Percentiles rank a stretch among this genome's conserved stretches.
Evolutionary conservation across 1,140 invertebrate species (phyloP).

Genomic region (Contarinia nasturtii): DNA sequence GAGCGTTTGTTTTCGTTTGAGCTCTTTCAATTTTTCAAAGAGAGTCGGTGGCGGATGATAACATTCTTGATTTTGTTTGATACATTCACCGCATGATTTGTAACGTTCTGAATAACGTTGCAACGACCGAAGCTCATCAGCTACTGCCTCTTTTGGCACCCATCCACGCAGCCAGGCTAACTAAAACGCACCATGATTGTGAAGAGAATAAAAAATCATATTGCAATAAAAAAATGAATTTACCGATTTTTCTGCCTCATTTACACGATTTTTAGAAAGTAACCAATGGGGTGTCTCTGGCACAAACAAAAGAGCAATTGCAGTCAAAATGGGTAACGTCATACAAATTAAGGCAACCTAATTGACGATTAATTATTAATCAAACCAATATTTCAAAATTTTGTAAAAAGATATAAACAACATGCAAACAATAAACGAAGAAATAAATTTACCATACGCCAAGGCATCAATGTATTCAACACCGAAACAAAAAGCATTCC

Average conservation of each 20-base stretch:
- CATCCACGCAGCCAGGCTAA: slow-evolving; percentile 31
- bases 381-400: too few relatives aligned
- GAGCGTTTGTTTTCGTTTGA: slow-evolving; percentile 27
- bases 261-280: slow-evolving; percentile 25
- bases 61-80: slow-evolving; percentile 2
- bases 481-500: slow-evolving; percentile 42
- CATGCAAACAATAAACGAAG: too few relatives aligned
- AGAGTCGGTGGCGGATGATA: slow-evolving; percentile 4
- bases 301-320: slow-evolving; percentile 33
- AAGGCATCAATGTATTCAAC: slow-evolving; percentile 36
- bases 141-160: slow-evolving; percentile 24
- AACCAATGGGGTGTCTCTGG: slow-evolving; percentile 50
- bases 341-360: too few relatives aligned
- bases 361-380: too few relatives aligned
- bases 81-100: slow-evolving; percentile 1
- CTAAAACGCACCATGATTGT: too few relatives aligned
- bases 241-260: slow-evolving; percentile 27
- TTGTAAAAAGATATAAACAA: too few relatives aligned
- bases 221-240: too few relatives aligned
- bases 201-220: too few relatives aligned
- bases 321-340: slow-evolving; percentile 36
- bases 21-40: slow-evolving; percentile 14
- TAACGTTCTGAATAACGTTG: slow-evolving; percentile 9
- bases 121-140: slow-evolving; percentile 26
- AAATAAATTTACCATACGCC: slow-evolving; percentile 40